Conservation (phyloP, 2,797 vertebrate species). For the Bradypodion pumilum region DNA sequence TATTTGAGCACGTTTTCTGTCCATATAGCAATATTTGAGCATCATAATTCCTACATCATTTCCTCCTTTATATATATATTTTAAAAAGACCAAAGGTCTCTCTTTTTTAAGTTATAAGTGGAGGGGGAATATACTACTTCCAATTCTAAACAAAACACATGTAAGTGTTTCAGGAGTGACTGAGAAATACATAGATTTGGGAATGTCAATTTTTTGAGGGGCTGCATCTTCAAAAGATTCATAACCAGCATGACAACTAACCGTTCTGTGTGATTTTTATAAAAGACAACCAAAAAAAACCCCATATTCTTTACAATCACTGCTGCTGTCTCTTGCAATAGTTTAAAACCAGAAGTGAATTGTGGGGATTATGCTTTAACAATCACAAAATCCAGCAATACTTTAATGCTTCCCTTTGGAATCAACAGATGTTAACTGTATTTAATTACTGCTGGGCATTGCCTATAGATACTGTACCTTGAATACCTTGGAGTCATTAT, state of each 20-base stretch:
- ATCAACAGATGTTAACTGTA: not conserved
- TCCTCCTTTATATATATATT: too few relatives aligned
- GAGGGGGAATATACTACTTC: not conserved
- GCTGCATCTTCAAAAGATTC: too few relatives aligned
- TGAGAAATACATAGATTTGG: not conserved
- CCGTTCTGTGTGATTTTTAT: too few relatives aligned
- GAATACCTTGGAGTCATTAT: too few relatives aligned
- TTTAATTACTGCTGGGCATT: not conserved
- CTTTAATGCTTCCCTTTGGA: not conserved
- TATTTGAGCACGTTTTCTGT: not conserved
- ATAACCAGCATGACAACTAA: too few relatives aligned
- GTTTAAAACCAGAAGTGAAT: not conserved
- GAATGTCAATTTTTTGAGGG: too few relatives aligned
- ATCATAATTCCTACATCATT: not conserved
- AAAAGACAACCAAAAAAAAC: too few relatives aligned
- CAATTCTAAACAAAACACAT: not conserved
- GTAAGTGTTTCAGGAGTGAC: not conserved
- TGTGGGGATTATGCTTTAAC: not conserved
- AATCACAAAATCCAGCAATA: not conserved
- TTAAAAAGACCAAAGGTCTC: not conserved
- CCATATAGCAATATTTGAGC: not conserved
- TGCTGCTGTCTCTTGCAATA: not conserved
- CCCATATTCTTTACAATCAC: too few relatives aligned
- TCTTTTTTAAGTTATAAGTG: not conserved
- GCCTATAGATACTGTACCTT: not conserved